Evolutionary conservation across 2,888 invertebrate genomes (phyloP), one percentile per base, ranked within the genome.

Genomic region (Drosophila demipolita): DNA sequence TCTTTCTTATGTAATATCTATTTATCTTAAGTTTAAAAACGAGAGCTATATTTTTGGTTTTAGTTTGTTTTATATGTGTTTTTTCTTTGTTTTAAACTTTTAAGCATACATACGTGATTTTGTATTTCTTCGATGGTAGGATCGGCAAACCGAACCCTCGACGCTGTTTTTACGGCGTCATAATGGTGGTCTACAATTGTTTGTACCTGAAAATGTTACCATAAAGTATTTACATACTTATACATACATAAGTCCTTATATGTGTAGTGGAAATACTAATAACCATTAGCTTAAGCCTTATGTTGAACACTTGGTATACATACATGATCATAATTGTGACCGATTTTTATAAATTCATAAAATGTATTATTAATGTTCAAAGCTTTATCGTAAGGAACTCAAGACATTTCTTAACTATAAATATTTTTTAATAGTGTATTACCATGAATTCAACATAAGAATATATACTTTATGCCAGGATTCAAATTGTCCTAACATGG

Each of bases 151-250:
- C 97, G 95, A 65, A 98, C 97, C 94, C 97, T 97, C 81, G 97
- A 96, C 70, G 96, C 95, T 93, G 97, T 97, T 78, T 94, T 94
- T 74, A 95, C 95, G 90, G 96, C 96, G 78, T 96, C 96, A 92
- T 97, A 97, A 92, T 97, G 97, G 91, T 97, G 97, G 93, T 98
- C 98, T 76, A 98, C 97, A 89, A 98, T 98, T 60, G 97, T 96
- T 95, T 98, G 98, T 60, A 98, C 98, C 98, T 98, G 80, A 73
- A 83, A 87, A 69, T 89, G 82, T 82, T 68, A 82, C 66, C 81
- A 83, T 67, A 74, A 87, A 73, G 73, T 83, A 75, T 78, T 87
- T 89, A 77, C 70, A 75, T 69, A 62, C 65, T 58, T 53, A 63
- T 57, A 50, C 58, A 65, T 52, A 49, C 57, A 64, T 58, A 53